Evolutionary conservation across 2,888 invertebrate species (phyloP), one percentile per base, ranked within the genome.

Genomic region (Girardia tigrina): DNA sequence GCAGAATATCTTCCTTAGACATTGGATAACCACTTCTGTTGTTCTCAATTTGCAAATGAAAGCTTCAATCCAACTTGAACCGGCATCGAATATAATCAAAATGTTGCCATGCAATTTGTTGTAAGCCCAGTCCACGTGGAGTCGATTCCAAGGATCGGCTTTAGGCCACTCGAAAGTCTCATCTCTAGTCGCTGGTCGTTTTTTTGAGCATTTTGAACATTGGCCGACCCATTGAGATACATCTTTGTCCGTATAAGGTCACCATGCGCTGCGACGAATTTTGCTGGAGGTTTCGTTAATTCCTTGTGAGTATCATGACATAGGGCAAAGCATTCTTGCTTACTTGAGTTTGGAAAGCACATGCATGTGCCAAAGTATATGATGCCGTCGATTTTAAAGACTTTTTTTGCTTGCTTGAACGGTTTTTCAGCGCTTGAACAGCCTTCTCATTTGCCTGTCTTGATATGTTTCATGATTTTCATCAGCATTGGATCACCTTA

Each of bases 41-140:
- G 28, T 28, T 74, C 27, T 75, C 27, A 8, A 36, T 20, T 23
- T 75, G 26, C 20, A 27, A 28, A 26, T 20, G 42, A 75, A 75
- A 23, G 74, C 75, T 75, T 75, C 75, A 36, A 75, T 75, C 76
- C 75, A 75, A 16, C 6, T 75, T 26, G 20, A 75, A 28, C 26
- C 74, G 27, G 75, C 75, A 75, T 76, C 75, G 26, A 75, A 73
- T 12, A 75, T 75, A 28, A 75, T 74, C 23, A 75, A 28, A 6
- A 75, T 75, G 26, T 75, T 75, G 23, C 69, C 73, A 28, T 75
- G 42, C 26, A 26, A 12, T 73, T 73, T 73, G 12, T 14, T 73
- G 23, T 73, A 73, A 56, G 73, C 73, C 70, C 73, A 72, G 29
- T 73, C 73, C 27, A 73, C 69, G 29, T 73, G 73, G 29, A 73